phyloP scores from a whole-genome alignment of 1,140 invertebrate genomes.

The Bemisia tabaci region DNA sequence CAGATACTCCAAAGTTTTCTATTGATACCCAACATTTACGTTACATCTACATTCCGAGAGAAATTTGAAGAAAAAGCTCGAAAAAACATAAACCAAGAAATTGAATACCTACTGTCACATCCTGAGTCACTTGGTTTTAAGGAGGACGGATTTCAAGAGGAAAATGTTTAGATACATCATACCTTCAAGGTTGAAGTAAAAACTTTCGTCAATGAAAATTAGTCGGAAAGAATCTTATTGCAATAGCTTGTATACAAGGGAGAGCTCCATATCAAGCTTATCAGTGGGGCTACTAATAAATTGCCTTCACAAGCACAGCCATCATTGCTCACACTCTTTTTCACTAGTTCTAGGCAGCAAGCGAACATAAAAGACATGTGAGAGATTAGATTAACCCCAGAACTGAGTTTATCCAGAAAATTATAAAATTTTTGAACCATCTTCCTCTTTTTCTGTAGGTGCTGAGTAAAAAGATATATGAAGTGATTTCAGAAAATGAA shows the following conservation, averaged over 20 bases:
- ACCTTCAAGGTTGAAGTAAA: neutral
- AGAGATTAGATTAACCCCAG: no score
- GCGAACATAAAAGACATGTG: no score
- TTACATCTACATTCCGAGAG: slow-evolving; percentile 43
- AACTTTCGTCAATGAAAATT: no score
- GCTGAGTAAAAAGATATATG: no score
- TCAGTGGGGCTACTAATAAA: neutral
- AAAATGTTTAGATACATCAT: neutral
- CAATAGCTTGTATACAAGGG: neutral
- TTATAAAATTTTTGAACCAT: no score
- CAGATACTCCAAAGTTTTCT: slow-evolving; percentile 46
- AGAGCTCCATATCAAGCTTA: neutral
- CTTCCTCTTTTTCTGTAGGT: no score
- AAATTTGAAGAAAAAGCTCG: slow-evolving; percentile 43
- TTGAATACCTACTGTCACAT: slow-evolving; percentile 19
- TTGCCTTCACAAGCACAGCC: neutral
- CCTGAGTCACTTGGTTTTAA: neutral
- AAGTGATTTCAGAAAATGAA: no score
- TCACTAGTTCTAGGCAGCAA: no score
- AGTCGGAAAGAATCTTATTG: neutral
- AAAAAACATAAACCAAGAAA: slow-evolving; percentile 43
- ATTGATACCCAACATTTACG: slow-evolving; percentile 50
- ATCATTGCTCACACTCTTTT: no score
- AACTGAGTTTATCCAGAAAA: no score
- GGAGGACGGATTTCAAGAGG: neutral